Evolutionary conservation across 2,888 invertebrate genomes (phyloP), one percentile per base, ranked within the genome.

Genomic region (Hypselothyrea guttata): DNA sequence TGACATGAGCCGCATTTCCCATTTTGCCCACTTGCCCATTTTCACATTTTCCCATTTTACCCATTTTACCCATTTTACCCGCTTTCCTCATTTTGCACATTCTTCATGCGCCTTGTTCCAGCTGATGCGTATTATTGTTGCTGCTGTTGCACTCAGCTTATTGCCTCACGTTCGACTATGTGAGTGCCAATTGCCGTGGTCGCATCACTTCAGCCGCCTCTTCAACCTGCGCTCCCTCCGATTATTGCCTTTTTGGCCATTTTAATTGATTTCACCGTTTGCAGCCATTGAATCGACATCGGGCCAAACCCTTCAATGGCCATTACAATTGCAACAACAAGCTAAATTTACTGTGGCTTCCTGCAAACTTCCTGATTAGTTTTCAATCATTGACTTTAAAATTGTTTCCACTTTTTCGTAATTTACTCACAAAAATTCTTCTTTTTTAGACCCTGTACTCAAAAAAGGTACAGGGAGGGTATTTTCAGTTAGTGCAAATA

Each of bases 231-330:
- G 22, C 22, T 12, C 11, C 40, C 12, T 7, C 12, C 12, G n/a
- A 41, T 41, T 41, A 27, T 27, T 37, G 13, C 52, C 31, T 48
- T 54, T 53, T 51, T 49, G 52, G 45, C 34, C 35, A 37, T 60
- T 78, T 70, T 77, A 77, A 77, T 82, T 77, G 77, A 82, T 78
- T 77, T 82, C 62, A 47, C 73, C 70, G 59, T 48, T 61, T 44
- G 37, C 48, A 22, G 3, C 22, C 22, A 22, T 22, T 38, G 34
- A 66, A 33, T 38, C 45, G 40, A 7, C 13, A 42, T n/a, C 22
- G 38, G 34, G 48, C 55, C 76, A 69, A 66, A 71, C 72, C 59
- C 75, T 61, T 46, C 71, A 56, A 59, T 67, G 44, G 56, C 22
- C 57, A 34, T 45, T 57, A 41, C 71, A 61, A 71, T 22, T 66